Percentiles rank a stretch among this genome's conserved stretches.
phyloP scores from a whole-genome alignment of 2,888 invertebrate species.

The Chrysotoxum bicinctum region DNA sequence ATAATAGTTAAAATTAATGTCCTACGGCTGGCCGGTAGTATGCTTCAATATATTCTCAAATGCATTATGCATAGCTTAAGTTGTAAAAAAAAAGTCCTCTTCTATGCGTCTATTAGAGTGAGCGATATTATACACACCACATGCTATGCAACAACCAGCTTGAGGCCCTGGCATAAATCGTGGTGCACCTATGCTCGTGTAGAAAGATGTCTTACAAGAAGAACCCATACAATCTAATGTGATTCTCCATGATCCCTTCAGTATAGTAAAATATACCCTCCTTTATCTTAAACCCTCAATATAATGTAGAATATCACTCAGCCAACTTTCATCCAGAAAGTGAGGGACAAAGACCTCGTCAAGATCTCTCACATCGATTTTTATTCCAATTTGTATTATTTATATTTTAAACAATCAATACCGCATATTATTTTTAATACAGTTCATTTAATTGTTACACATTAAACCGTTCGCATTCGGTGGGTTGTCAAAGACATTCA shows the following conservation, averaged over 20 bases:
- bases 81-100: neutral
- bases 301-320: neutral
- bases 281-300: neutral
- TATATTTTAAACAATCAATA: neutral
- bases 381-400: constrained; percentile 39
- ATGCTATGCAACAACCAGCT: neutral
- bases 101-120: neutral
- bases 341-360: neutral
- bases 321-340: neutral
- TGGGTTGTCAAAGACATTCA: constrained; percentile 13
- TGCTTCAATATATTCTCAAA: neutral
- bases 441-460: constrained; percentile 4
- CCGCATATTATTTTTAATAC: neutral
- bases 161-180: neutral
- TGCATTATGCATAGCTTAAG: neutral
- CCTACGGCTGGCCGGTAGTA: neutral
- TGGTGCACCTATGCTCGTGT: neutral
- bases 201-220: neutral
- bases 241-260: neutral
- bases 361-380: constrained; percentile 3
- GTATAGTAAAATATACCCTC: neutral
- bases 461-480: neutral
- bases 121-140: neutral
- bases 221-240: neutral
- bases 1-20: neutral